Percentiles rank a stretch among this genome's conserved stretches.
These are phyloP conservation scores for Spermophilus dauricus DNA, from an alignment of 2,113 vertebrate species.

Conservation along the genomic window DNA sequence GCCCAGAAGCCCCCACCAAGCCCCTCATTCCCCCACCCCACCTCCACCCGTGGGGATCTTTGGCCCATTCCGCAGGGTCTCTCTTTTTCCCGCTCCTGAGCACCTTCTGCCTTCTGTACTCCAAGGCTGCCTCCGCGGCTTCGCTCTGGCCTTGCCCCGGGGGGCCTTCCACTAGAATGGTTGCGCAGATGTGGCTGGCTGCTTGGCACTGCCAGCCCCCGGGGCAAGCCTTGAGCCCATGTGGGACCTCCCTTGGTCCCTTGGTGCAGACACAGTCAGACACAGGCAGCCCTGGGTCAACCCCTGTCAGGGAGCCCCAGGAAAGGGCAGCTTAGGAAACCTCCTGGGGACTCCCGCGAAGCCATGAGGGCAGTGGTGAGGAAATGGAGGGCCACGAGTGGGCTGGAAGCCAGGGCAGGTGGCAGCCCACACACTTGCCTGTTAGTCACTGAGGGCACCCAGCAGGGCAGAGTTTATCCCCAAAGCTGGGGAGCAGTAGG, in stretches of 20 bases:
- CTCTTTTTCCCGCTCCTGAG: neutral
- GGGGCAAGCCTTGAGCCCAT: too few species aligned
- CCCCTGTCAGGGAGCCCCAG: neutral
- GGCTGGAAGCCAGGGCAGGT: neutral
- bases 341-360: neutral
- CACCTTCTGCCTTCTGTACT: neutral
- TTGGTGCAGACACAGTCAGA: neutral
- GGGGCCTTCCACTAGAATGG: too few species aligned
- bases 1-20: neutral
- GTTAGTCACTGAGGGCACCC: neutral
- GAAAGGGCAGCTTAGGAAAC: neutral
- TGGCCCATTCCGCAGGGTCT: neutral
- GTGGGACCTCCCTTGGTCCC: too few species aligned
- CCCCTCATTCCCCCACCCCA: neutral
- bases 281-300: neutral
- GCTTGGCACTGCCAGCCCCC: neutral
- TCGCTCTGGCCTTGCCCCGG: neutral
- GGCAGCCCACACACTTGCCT: neutral
- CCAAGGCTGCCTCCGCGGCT: neutral
- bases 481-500: neutral
- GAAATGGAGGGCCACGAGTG: neutral
- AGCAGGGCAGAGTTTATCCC: neutral
- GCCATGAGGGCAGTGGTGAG: neutral
- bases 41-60: neutral
- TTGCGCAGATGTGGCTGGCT: rapidly evolving